A percentile compares a stretch with the other conserved stretches of the same genome.
Evolutionary conservation across 30 jellyfish, hydroid and myxozoan genomes (phyloP).

Genomic region (Pseudorhiza aurosa): DNA sequence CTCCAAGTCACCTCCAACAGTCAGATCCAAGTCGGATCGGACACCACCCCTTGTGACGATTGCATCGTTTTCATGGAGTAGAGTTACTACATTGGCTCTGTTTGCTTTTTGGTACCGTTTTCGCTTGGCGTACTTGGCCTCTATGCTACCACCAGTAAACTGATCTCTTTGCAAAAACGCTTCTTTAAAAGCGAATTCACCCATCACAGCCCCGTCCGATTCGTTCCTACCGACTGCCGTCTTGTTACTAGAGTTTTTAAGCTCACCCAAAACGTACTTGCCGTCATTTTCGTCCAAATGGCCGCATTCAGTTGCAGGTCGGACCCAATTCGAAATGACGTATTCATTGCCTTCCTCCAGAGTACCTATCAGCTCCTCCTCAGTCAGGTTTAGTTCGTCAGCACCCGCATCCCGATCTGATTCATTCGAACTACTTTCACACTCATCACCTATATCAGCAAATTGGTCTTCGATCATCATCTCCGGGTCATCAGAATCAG

Average conservation of each 20-base stretch:
- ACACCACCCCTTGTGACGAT: constrained; percentile 3
- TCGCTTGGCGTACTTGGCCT: constrained; percentile 59
- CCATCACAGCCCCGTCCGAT: too few relatives aligned
- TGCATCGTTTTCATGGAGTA: constrained; percentile 11
- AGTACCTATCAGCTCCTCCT: constrained; percentile 55
- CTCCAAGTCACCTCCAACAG: not conserved
- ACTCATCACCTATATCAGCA: constrained; percentile 34
- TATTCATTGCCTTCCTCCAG: constrained; percentile 51
- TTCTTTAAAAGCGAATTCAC: constrained; percentile 24
- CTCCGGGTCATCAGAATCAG: constrained; percentile 70
- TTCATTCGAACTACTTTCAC: constrained; percentile 33
- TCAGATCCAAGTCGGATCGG: constrained; percentile 41
- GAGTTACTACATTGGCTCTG: constrained; percentile 57
- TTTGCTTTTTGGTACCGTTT: constrained; percentile 29
- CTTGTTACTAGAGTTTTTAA: not conserved
- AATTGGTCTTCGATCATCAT: constrained; percentile 61
- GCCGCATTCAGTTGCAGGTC: constrained; percentile 2
- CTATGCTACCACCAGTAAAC: constrained; percentile 62
- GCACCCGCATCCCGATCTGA: constrained; percentile 43
- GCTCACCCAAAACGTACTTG: not conserved
- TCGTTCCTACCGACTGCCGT: not conserved
- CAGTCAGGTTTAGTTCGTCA: constrained; percentile 41
- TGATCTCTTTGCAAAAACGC: constrained; percentile 51
- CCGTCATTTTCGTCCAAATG: constrained; percentile 4
- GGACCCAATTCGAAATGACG: constrained; percentile 28